Percentiles rank a stretch among this genome's conserved stretches.
These are phyloP conservation scores for Sinocyclocheilus grahami DNA, from an alignment of 2,113 vertebrate genomes.

Conservation along the genomic window DNA sequence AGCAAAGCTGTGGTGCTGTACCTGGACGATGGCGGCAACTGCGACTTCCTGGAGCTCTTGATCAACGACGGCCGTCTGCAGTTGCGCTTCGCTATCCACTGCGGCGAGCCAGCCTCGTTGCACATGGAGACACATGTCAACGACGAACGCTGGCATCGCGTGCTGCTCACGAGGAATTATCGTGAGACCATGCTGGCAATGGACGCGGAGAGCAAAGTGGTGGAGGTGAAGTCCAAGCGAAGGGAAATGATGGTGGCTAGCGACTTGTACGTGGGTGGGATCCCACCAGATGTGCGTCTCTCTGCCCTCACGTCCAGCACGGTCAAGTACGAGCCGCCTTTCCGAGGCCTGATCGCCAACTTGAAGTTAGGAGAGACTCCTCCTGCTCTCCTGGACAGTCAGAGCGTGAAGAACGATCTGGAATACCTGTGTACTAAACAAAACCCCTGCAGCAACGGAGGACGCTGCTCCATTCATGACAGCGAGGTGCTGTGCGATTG, in stretches of 20 bases:
- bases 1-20: conserved; percentile 88
- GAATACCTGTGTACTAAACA: conserved; percentile 83
- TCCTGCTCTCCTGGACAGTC: conserved; percentile 84
- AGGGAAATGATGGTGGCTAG: conserved; percentile 91
- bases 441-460: conserved; percentile 88
- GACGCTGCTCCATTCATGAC: conserved; percentile 83
- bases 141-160: conserved; percentile 90
- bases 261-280: conserved; percentile 90
- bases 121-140: conserved; percentile 80
- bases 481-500: conserved; percentile 89
- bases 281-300: conserved; percentile 89
- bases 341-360: conserved; percentile 85
- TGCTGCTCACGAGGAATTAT: conserved; percentile 82
- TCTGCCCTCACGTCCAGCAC: conserved; percentile 92
- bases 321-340: conserved; percentile 92
- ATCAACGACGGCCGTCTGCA: conserved; percentile 83
- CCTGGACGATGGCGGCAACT: conserved; percentile 92
- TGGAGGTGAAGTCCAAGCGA: conserved; percentile 87
- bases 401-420: conserved; percentile 85
- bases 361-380: conserved; percentile 84
- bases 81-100: conserved; percentile 89
- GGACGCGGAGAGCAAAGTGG: conserved; percentile 85
- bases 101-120: conserved; percentile 86
- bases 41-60: conserved; percentile 92
- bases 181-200: conserved; percentile 83